Evolutionary conservation across 2,888 invertebrate species (phyloP), one percentile per base, ranked within the genome.

Genomic region (Macrophya annulata): DNA sequence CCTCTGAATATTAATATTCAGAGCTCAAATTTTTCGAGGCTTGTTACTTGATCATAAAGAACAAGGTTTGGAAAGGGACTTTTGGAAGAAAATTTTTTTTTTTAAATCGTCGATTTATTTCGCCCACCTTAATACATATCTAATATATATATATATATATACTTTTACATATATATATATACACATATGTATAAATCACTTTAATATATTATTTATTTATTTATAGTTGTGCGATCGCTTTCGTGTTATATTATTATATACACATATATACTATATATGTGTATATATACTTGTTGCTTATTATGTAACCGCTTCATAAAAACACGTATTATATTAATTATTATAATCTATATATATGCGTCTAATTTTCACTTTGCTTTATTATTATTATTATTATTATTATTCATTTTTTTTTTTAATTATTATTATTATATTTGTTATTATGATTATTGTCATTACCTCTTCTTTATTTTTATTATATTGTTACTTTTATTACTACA

Each of bases 141-240:
- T n/a, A n/a, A n/a, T n/a, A n/a, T n/a, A n/a, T n/a, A n/a, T n/a
- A n/a, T n/a, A n/a, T n/a, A n/a, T n/a, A n/a, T n/a, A n/a, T n/a
- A n/a, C n/a, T n/a, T n/a, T n/a, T n/a, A n/a, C n/a, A n/a, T n/a
- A 21, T 51, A 45, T 37, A 31, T 55, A 21, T n/a, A 48, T 25
- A 40, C 10, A 12, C 5, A 31, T 31, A 15, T 10, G 4, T 31
- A 15, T 21, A 68, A 15, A 17, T 55, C 9, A 59, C 48, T 48
- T 59, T 79, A 45, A 79, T 55, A 40, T 51, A 37, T 21, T n/a
- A 62, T 25, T 62, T 62, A 21, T n/a, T n/a, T 62, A 62, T 62
- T 62, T 21, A 62, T 62, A 10, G 9, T 68, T 68, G 68, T 68
- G 68, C 68, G 25, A 31, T 68, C 37, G 68, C 68, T 68, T 68